phyloP scores from a whole-genome alignment of 2,113 vertebrate species.

The Tympanuchus pallidicinctus region DNA sequence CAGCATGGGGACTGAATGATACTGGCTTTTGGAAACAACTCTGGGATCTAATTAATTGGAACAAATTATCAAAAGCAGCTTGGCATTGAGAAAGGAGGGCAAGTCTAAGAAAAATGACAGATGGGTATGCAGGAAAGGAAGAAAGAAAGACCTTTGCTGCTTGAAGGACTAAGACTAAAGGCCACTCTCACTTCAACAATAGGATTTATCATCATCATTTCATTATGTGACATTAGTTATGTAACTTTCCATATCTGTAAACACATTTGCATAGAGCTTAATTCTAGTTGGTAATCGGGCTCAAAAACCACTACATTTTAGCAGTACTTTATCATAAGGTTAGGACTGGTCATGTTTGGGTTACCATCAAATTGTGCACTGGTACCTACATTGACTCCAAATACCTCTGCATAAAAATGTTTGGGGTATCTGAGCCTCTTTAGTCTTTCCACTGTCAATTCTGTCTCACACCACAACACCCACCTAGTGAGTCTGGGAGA shows the following conservation, averaged over 20 bases:
- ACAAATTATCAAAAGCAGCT: slow-evolving; percentile 51
- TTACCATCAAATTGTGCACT: background rate
- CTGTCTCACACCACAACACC: background rate
- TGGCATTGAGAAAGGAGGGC: background rate
- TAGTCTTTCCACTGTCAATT: background rate
- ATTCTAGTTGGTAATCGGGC: background rate
- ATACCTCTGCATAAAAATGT: background rate
- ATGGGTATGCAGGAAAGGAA: slow-evolving; percentile 8
- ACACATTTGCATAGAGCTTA: background rate
- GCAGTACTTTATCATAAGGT: accelerated
- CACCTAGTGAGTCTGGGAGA: background rate
- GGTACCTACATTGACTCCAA: background rate
- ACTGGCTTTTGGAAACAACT: slow-evolving; percentile 37
- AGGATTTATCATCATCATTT: accelerated
- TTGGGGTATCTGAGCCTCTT: background rate
- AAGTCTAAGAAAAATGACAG: slow-evolving; percentile 2
- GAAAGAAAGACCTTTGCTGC: background rate
- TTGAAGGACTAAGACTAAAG: background rate
- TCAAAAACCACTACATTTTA: background rate
- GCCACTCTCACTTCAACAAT: background rate
- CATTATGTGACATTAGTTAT: background rate
- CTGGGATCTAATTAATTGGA: slow-evolving; percentile 53
- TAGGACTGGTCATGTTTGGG: background rate
- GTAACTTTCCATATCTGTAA: background rate
- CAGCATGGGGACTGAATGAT: slow-evolving; percentile 3